Base-by-base conservation (phyloP, 2,888 invertebrate genomes). In the Carabus problematicus region DNA sequence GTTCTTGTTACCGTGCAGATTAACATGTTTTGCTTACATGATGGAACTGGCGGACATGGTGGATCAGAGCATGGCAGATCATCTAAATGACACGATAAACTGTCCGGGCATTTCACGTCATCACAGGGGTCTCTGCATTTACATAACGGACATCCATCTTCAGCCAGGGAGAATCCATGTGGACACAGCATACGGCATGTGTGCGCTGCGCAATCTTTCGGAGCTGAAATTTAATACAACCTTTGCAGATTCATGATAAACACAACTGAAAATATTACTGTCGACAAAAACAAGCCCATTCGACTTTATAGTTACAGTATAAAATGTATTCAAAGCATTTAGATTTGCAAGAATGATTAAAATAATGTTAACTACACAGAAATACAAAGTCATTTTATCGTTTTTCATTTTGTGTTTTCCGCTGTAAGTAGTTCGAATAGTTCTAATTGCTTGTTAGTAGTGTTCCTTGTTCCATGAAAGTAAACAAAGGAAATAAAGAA, bases 101-200 rank as follows among this genome's bases (percentile, higher is more conserved):
- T 86, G 47, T 91, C 89, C 0, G 94, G 93, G 77, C 94, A 94
- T 43, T 86, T 87, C 62, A 94, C 81, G 0, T 87, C 87, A 14
- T 89, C 86, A 75, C 94, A 94, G 0, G 94, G 93, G 80, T 94
- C 93, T 6, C 91, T 85, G 76, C 94, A 94, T 76, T 89, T 89
- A 81, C 94, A 94, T 54, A 90, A 83, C 0, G 91, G 89, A 75
- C 94, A 94, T 4, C 94, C 93, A 1, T 85, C 85, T 12, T 82
- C 74, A 49, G 85, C 83, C 75, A 92, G 85, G 72, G 91, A 89
- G 79, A 94, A 94, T 43, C 93, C 94, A 69, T 92, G 87, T 0
- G 93, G 91, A 75, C 94, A 94, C 72, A 93, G 87, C 94, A 94
- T 94, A 49, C 94, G 87, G 76, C 94, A 94, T 0, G 91, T 91